Evolutionary conservation across 2,888 invertebrate species (phyloP), one percentile per base, ranked within the genome.

Genomic region (Philaethria dido): DNA sequence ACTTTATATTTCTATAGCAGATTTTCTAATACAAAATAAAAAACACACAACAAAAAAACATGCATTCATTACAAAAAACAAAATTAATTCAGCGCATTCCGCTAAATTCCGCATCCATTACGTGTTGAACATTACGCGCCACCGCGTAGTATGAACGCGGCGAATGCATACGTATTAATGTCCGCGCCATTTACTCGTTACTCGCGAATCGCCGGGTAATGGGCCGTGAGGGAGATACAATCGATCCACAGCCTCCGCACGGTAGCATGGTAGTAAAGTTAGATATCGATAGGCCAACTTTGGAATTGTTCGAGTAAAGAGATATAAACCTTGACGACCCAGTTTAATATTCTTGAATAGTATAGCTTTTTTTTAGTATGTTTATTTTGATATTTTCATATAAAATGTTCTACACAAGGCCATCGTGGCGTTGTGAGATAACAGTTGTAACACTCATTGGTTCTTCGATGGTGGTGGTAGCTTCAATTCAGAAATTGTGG

Each of bases 181-280:
- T 73, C 67, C 73, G 54, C 70, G 52, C 72, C 72, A 73, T 73
- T 73, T 73, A 69, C 68, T 66, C 64, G 68, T 54, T 59, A 66
- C 72, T 73, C 70, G 69, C 64, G 62, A 13, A 39, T 39, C 39
- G 39, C 39, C 39, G 13, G 71, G 80, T 86, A 86, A 86, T 86
- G 85, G 81, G 73, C 78, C 76, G 84, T 82, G 78, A 85, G 83
- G 76, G 75, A 77, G 84, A 85, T 86, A 86, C 77, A 76, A 75
- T 69, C 73, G 66, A 69, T 71, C 73, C 67, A 65, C 69, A n/a
- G n/a, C n/a, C n/a, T n/a, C n/a, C n/a, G n/a, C n/a, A n/a, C n/a
- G n/a, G n/a, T n/a, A n/a, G n/a, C n/a, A n/a, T n/a, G n/a, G n/a
- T n/a, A 73, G 77, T 74, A 78, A 85, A 84, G 77, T 83, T 80